Percentiles rank a stretch among this genome's conserved stretches.
Evolutionary conservation across 1,140 invertebrate species (phyloP).

Genomic region (Aphelinus atriplicis): DNA sequence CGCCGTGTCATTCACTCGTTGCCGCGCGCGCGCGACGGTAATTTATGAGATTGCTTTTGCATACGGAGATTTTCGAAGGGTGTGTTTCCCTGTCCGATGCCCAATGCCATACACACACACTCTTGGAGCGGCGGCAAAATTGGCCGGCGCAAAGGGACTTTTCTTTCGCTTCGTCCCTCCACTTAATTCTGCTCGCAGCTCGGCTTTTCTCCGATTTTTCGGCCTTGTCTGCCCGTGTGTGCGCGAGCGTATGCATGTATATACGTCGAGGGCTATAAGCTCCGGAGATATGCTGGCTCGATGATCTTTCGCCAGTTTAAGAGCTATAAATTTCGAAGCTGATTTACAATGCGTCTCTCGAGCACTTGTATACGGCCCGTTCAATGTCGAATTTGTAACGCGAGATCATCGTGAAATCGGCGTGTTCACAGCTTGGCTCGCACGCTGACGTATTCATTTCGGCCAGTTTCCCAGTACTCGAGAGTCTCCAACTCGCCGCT

Average conservation of each 20-base stretch:
- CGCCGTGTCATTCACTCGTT: constrained; percentile 31
- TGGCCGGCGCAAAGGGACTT: constrained; percentile 41
- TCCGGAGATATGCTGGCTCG: neutral
- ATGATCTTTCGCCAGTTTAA: too few relatives aligned
- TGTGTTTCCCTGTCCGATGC: constrained; percentile 30
- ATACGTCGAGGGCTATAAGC: constrained; percentile 1
- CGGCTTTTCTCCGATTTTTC: constrained; percentile 3
- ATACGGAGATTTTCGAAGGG: constrained; percentile 22
- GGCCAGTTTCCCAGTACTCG: too few relatives aligned
- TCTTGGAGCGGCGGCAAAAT: constrained; percentile 43
- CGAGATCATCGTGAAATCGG: too few relatives aligned
- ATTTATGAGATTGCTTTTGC: constrained; percentile 55
- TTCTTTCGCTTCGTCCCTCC: constrained; percentile 27
- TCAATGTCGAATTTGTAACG: too few relatives aligned
- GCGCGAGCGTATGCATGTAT: neutral
- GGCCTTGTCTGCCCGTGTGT: too few relatives aligned
- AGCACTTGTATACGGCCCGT: too few relatives aligned
- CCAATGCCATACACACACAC: neutral
- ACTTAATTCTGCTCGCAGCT: constrained; percentile 4
- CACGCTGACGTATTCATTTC: too few relatives aligned
- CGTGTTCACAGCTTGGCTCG: too few relatives aligned
- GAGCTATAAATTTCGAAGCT: too few relatives aligned
- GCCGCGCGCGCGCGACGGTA: constrained; percentile 40
- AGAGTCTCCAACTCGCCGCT: too few relatives aligned
- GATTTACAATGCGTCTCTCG: too few relatives aligned